A percentile compares a stretch with the other conserved stretches of the same genome.
Evolutionary conservation across 2,113 vertebrate species (phyloP).

Genomic region (Platysteira castanea): DNA sequence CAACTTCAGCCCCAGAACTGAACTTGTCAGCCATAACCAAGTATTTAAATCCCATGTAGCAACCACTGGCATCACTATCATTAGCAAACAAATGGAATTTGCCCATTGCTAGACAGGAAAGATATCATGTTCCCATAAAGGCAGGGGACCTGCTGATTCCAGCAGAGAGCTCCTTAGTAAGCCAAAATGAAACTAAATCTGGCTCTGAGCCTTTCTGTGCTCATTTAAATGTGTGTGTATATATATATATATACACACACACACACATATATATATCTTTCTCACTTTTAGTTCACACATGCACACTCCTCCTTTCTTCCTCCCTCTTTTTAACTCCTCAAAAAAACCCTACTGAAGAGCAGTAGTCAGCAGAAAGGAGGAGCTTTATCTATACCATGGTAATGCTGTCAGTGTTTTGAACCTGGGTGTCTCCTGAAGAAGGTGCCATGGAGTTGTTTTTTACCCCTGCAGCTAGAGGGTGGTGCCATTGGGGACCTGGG

Average conservation of each 20-base stretch:
- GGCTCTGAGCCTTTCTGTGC: background rate
- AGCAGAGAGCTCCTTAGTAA: background rate
- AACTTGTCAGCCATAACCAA: background rate
- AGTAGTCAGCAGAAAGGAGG: background rate
- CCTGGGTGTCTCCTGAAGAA: background rate
- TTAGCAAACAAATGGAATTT: background rate
- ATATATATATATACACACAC: accelerated
- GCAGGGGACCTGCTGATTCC: background rate
- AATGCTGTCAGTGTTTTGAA: background rate
- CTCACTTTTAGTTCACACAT: background rate
- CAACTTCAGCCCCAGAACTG: background rate
- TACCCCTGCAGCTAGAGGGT: background rate
- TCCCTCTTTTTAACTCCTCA: background rate
- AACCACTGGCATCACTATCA: accelerated
- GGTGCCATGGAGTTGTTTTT: background rate
- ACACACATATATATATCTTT: accelerated
- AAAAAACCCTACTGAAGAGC: background rate
- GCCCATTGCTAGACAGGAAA: background rate
- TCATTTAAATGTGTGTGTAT: background rate
- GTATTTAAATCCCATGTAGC: background rate
- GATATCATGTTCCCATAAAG: background rate
- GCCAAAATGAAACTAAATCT: background rate
- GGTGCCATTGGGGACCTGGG: background rate
- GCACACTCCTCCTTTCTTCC: background rate
- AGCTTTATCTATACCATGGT: background rate